phyloP scores from a whole-genome alignment of 2,113 vertebrate genomes.

The Heterocephalus glaber region DNA sequence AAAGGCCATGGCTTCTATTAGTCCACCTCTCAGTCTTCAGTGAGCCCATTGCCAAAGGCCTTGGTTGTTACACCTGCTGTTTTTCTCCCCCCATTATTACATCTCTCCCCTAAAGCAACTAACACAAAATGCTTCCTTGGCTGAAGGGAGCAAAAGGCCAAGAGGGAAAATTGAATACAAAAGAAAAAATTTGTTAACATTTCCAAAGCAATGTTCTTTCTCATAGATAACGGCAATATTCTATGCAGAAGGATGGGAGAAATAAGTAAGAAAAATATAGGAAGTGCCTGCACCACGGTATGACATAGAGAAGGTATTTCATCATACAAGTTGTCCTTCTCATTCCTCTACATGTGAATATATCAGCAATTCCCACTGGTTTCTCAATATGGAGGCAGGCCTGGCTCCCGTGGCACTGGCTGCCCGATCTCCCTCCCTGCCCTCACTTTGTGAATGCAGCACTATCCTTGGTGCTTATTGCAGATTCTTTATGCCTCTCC shows the following conservation, averaged over 20 bases:
- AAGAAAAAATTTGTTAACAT: background rate
- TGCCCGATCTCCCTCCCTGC: background rate
- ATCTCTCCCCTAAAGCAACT: background rate
- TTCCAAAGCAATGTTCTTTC: background rate
- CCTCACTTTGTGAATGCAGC: background rate
- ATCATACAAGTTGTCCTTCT: background rate
- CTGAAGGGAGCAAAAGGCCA: background rate
- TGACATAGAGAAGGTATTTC: background rate
- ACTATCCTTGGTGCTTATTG: background rate
- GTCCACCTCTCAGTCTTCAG: background rate
- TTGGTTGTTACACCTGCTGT: background rate
- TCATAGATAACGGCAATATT: too few relatives aligned
- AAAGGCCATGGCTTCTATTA: background rate
- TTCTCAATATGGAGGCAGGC: background rate
- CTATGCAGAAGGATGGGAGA: background rate
- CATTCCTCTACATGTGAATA: background rate
- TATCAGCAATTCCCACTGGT: background rate
- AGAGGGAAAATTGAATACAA: background rate
- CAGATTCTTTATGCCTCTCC: background rate
- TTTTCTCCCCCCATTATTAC: background rate
- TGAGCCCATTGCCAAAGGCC: background rate
- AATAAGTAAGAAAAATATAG: background rate
- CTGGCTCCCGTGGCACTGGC: fast-evolving
- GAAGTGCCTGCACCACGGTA: background rate
- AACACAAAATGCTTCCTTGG: background rate